Percentiles rank a stretch among this genome's conserved stretches.
phyloP scores from a whole-genome alignment of 1,140 invertebrate species.

The Heterodera carotae region DNA sequence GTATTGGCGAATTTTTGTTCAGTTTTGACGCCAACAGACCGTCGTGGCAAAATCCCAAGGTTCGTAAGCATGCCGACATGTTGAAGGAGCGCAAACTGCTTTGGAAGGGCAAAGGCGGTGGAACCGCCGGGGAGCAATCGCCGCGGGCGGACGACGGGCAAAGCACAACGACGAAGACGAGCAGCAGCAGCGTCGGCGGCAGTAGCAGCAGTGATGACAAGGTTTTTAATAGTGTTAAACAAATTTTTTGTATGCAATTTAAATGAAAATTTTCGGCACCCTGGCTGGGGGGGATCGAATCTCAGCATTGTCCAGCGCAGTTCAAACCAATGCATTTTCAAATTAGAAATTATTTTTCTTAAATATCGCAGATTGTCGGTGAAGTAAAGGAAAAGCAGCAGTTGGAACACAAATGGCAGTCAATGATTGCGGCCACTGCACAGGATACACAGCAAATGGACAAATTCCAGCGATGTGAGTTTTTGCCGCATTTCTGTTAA shows the following conservation, averaged over 20 bases:
- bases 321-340: too few species aligned
- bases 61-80: conserved; percentile 24
- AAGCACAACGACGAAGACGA: neutral
- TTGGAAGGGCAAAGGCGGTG: conserved; percentile 16
- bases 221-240: neutral
- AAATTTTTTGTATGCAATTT: too few species aligned
- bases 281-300: too few species aligned
- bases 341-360: too few species aligned
- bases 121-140: neutral
- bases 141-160: neutral
- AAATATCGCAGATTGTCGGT: too few species aligned
- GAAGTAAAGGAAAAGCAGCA: conserved; percentile 17
- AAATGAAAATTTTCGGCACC: too few species aligned
- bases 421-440: conserved; percentile 27
- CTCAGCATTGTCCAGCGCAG: too few species aligned
- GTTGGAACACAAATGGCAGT: conserved; percentile 30
- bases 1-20: neutral
- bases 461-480: conserved; percentile 29
- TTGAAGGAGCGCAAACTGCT: conserved; percentile 24
- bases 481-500: too few species aligned
- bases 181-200: neutral
- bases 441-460: conserved; percentile 29
- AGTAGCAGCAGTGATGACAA: neutral
- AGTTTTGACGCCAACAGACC: neutral
- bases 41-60: conserved; percentile 22